Evolutionary conservation across 2,888 invertebrate species (phyloP), one percentile per base, ranked within the genome.

Genomic region (Cremastinae sp.): DNA sequence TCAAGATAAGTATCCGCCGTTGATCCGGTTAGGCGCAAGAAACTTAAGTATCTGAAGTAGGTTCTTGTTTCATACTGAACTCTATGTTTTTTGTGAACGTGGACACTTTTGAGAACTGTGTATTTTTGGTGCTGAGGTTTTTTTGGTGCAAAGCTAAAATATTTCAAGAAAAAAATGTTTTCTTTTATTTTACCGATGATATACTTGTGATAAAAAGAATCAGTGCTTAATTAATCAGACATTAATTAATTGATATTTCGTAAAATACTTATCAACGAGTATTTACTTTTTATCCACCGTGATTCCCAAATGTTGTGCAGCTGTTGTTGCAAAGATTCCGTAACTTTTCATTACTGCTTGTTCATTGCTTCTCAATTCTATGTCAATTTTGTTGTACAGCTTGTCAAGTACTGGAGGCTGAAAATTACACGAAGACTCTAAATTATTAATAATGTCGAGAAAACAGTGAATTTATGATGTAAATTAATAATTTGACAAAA

Each of bases 1-100:
- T 99, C 99, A 64, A 99, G 90, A 88, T 96, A 96, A 8, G 99
- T 98, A 81, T 97, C 97, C 56, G 98, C 95, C 9, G 99, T 99
- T 2, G 98, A 98, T 0, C 97, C 98, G 0, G 99, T 99, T 9
- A 99, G 87, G 84, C 95, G 92, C 83, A 95, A 93, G 28, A 98
- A 93, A 84, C 95, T 94, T 85, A 98, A 91, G 84, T 95, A 95
- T 76, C 95, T 93, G 89, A 95, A 98, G 90, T 98, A 96, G 1
- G 99, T 99, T 82, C 99, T 92, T 14, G 95, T 93, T 91, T 99
- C 99, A 90, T 99, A 99, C 86, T 99, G 98, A 0, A 97, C 97
- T 86, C 94, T 93, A 90, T 98, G 97, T 85, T 98, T 98, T 89
- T 97, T 97, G 87, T 95, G 94, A 81, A 97, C 95, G 88, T 96